Conservation (phyloP, 2,888 invertebrate genomes). For the Suillia variegata region DNA sequence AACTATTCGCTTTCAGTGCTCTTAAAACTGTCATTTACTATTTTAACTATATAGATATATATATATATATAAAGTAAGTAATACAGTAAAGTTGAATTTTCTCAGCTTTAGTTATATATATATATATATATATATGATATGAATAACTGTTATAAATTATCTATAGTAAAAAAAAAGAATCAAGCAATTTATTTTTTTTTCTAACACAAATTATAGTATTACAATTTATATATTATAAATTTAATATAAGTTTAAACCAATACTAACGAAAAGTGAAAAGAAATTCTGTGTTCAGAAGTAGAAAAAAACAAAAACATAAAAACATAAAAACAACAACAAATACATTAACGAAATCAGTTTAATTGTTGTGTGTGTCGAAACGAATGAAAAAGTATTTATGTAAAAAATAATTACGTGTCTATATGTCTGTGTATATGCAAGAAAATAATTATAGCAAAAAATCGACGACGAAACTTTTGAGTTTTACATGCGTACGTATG, state of each 20-base stretch:
- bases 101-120: constrained; percentile 32
- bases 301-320: background rate
- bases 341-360: too few species aligned
- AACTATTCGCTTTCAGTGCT: background rate
- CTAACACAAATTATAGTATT: background rate
- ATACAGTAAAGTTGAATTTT: constrained; percentile 41
- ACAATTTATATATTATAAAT: constrained; percentile 13
- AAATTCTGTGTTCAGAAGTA: constrained; percentile 29
- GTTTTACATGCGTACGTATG: too few species aligned
- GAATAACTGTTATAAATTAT: too few species aligned
- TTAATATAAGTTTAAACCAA: background rate
- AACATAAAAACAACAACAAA: background rate
- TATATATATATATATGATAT: constrained; percentile 9
- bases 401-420: background rate
- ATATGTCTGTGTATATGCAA: background rate
- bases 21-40: background rate
- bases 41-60: background rate
- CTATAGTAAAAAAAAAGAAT: constrained; percentile 12
- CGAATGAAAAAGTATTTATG: background rate
- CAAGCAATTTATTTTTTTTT: constrained; percentile 17
- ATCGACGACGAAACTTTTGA: background rate
- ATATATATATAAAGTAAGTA: constrained; percentile 2
- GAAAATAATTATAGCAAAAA: constrained; percentile 5
- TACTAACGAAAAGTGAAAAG: background rate
- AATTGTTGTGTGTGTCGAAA: background rate